These are phyloP conservation scores for Drosophila anomalata DNA, from an alignment of 2,888 invertebrate species.

Conservation along the genomic window DNA sequence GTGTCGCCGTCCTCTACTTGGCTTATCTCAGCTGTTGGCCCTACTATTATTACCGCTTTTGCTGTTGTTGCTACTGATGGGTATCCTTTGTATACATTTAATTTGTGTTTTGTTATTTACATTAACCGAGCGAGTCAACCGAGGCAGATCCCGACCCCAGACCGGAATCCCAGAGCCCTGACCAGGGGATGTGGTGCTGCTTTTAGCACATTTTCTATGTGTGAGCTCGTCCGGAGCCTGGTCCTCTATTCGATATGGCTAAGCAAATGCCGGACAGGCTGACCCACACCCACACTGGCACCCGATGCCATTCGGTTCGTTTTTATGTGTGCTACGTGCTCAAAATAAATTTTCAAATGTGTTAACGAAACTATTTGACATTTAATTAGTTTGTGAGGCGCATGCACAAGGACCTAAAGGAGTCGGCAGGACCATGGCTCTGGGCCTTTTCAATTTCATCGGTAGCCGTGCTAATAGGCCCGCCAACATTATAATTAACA, in stretches of 20 bases:
- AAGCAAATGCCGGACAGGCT: conserved; percentile 52
- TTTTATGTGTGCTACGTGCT: conserved; percentile 80
- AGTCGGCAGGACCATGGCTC: conserved; percentile 10
- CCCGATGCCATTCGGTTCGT: conserved; percentile 37
- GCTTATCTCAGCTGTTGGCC: conserved; percentile 72
- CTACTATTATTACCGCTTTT: conserved; percentile 29
- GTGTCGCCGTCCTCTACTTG: conserved; percentile 61
- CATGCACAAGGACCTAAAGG: conserved; percentile 74
- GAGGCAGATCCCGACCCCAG: conserved; percentile 38
- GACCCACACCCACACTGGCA: conserved; percentile 21
- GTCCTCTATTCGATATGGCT: conserved; percentile 44
- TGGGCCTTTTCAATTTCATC: conserved; percentile 64
- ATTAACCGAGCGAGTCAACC: conserved; percentile 74
- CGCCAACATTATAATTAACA: conserved; percentile 75
- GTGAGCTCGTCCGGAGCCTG: conserved; percentile 54
- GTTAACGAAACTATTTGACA: conserved; percentile 83
- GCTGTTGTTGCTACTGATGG: conserved; percentile 25
- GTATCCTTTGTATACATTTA: conserved; percentile 80
- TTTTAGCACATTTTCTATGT: conserved; percentile 65
- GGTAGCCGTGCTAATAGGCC: conserved; percentile 59
- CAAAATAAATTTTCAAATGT: conserved; percentile 82
- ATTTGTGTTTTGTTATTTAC: conserved; percentile 83
- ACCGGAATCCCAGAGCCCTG: conserved; percentile 6
- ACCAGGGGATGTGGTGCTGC: conserved; percentile 30
- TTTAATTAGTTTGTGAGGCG: conserved; percentile 82